These are phyloP conservation scores for Dasypogon diadema DNA, from an alignment of 2,888 invertebrate species.

Conservation along the genomic window DNA sequence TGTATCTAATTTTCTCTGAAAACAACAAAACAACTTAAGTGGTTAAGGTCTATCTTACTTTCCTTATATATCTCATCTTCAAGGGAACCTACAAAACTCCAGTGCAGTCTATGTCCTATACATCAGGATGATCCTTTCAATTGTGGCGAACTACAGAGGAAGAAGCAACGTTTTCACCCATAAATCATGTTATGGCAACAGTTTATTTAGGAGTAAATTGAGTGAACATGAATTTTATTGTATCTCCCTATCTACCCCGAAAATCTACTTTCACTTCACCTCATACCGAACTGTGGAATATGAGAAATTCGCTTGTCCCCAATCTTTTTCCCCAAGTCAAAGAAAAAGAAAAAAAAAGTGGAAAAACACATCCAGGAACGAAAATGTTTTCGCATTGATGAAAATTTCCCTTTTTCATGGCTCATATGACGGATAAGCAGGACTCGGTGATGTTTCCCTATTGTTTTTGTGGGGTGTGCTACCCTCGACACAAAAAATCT, in stretches of 20 bases:
- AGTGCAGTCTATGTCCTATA: neutral
- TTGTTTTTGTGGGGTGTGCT: conserved; percentile 2
- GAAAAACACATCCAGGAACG: neutral
- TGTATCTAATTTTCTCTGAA: conserved; percentile 20
- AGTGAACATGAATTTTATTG: conserved; percentile 57
- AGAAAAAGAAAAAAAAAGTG: neutral
- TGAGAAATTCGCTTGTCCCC: conserved; percentile 24
- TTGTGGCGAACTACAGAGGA: neutral
- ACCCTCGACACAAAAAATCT: conserved; percentile 9
- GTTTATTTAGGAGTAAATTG: conserved; percentile 57
- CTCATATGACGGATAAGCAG: conserved; percentile 8
- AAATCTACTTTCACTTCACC: neutral
- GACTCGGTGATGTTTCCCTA: neutral
- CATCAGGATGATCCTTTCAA: neutral
- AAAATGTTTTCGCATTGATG: conserved; percentile 39
- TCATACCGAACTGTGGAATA: neutral
- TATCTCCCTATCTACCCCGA: conserved; percentile 49
- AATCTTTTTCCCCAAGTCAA: neutral
- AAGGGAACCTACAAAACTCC: neutral
- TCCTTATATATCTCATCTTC: neutral
- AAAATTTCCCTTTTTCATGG: conserved; percentile 43
- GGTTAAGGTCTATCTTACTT: conserved; percentile 16
- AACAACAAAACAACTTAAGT: conserved; percentile 23
- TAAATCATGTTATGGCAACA: conserved; percentile 57
- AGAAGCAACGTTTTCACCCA: conserved; percentile 39